Conservation (phyloP, 2,113 vertebrate genomes). For the Campylomormyrus tamandua region DNA sequence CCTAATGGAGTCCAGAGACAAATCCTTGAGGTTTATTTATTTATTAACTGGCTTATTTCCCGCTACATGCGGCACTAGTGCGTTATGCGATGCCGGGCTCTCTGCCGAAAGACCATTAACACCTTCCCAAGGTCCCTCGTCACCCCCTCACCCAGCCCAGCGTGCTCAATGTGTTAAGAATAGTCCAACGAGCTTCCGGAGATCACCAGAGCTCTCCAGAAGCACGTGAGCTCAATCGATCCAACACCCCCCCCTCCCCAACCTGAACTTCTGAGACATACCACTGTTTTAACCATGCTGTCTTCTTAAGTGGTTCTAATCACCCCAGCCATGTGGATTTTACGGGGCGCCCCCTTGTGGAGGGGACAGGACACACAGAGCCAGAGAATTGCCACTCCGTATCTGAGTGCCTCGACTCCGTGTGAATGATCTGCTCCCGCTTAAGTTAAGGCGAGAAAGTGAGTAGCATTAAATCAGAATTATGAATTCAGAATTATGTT, state of each 20-base stretch:
- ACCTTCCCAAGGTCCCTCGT: not conserved
- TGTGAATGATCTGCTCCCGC: not conserved
- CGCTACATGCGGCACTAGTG: not conserved
- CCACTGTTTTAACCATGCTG: not conserved
- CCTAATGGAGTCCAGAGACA: constrained; percentile 29
- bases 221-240: not conserved
- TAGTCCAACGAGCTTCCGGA: not conserved
- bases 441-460: not conserved
- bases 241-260: not conserved
- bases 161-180: not conserved
- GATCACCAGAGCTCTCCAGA: not conserved
- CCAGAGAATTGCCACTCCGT: not conserved
- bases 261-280: not conserved
- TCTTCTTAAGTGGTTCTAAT: not conserved
- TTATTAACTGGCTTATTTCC: constrained; percentile 8
- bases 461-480: not conserved
- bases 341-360: not conserved
- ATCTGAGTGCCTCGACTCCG: not conserved
- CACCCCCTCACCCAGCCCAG: not conserved
- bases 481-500: not conserved
- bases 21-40: constrained; percentile 14
- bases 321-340: not conserved
- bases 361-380: not conserved
- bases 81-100: not conserved
- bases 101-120: not conserved